Base-by-base conservation (phyloP, 2,113 vertebrate genomes). In the Dolichotis patagonum region DNA sequence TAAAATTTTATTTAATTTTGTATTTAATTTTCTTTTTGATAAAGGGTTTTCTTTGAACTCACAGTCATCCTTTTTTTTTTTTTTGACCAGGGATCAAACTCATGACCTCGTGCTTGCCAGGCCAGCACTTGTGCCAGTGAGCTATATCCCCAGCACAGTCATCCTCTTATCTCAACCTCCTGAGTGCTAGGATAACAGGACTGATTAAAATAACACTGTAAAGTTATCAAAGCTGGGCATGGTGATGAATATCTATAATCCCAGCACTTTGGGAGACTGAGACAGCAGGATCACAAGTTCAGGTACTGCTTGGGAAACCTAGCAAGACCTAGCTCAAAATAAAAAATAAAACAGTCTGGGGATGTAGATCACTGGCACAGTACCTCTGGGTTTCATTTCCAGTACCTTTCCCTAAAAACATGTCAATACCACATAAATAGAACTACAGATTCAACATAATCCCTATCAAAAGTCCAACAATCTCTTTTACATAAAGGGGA, bases 401-500 rank as follows among this genome's bases (percentile, higher is more conserved):
- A 78, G 77, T 80, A 46, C 77, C 46, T 35, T 52, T 52, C 30
- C 46, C 16, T 52, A 49, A 80, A 80, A 77, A 52, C 14, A 78
- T 78, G 13, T 35, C 30, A 92, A 19, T 92, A 90, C 16, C 35
- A 60, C 12, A 35, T 4, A 73, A 95, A 87, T 30, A 12, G 10
- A 80, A n/a, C 35, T 87, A 52, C 6, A 85, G 54, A 89, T 86
- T 83, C 71, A 95, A 46, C 19, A 35, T 35, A 78, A 67, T 60
- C 24, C 16, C 56, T 80, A 60, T 80, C 20, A 91, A 97, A 77
- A 86, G 82, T 82, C 73, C 73, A 96, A 83, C 9, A 93, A 16
- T 32, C 24, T 90, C 46, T 96, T 92, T 81, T 77, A 88, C 41
- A 88, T 49, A 95, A 92, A 88, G 67, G 30, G 62, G 90, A 92